Base-by-base conservation (phyloP, 2,888 invertebrate genomes). In the Drosophila mercatorum region DNA sequence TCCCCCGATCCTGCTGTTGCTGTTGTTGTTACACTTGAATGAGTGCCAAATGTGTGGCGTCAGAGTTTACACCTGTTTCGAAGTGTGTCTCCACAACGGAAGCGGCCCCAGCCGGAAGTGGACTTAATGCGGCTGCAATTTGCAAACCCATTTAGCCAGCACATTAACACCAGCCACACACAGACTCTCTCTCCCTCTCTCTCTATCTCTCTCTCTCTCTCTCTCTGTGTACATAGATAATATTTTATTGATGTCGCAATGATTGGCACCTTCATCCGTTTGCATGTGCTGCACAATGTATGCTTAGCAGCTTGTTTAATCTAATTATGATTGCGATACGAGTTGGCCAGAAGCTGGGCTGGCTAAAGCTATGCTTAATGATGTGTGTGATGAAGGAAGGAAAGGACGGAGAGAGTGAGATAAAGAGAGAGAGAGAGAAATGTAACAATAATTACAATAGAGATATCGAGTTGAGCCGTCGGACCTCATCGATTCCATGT, bases 1-100 rank as follows among this genome's bases (percentile, higher is more conserved):
- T 51, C 17, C 10, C 22, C 5, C 6, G 1, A 10, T 5, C 12
- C 17, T 36, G 31, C 71, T 17, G 44, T 44, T 26, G 17, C 11
- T 5, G 44, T 72, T 81, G 80, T 77, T 82, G 85, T 73, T 82
- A 70, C 84, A 89, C 81, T 87, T 90, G 83, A 87, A 84, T 83
- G 80, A 72, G 80, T 75, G 90, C 88, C 90, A 88, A 90, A 85
- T 84, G 78, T 83, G 87, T 72, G 79, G 81, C 76, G 81, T 81
- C 80, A 83, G 70, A 83, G 75, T 85, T 83, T 72, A 83, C 83
- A 83, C 83, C 83, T 83, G 88, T 72, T 65, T 57, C 60, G 55
- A 61, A 65, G 75, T 75, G 78, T 62, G 63, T 66, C 66, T 56
- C 75, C 73, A 60, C 80, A 72, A 43, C 83, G 85, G 81, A 81